These are phyloP conservation scores for Heliothis subflexa DNA, from an alignment of 1,140 invertebrate species.

Conservation along the genomic window DNA sequence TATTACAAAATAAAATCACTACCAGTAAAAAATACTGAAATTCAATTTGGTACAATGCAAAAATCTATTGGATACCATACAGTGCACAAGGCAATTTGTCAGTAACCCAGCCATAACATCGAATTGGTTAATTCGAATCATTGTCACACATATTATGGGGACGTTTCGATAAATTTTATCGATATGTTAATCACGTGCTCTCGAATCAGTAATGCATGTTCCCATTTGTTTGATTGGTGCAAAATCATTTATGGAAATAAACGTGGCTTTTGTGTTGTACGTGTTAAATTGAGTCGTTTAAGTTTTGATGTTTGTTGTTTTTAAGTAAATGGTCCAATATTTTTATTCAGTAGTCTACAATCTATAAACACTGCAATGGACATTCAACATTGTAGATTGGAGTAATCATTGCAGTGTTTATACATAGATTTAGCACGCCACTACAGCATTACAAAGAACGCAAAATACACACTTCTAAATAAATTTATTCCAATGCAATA, in stretches of 20 bases:
- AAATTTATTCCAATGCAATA: no score
- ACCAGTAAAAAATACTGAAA: conserved; percentile 29
- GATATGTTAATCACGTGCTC: conserved; percentile 49
- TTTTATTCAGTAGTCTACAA: not conserved
- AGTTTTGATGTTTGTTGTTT: conserved; percentile 20
- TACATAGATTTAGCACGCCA: no score
- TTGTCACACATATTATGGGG: conserved; percentile 36
- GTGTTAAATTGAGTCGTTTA: conserved; percentile 37
- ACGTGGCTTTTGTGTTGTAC: conserved; percentile 33
- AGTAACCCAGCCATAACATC: conserved; percentile 14
- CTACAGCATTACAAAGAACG: no score
- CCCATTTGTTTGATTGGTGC: conserved; percentile 47
- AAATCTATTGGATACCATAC: conserved; percentile 24
- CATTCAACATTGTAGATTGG: no score
- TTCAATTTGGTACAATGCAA: conserved; percentile 33
- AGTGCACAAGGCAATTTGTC: conserved; percentile 29
- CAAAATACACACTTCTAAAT: no score
- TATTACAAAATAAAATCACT: conserved; percentile 29
- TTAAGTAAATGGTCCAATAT: not conserved
- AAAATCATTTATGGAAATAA: conserved; percentile 48
- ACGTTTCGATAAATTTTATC: conserved; percentile 46
- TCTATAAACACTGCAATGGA: no score
- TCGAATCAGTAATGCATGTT: conserved; percentile 47
- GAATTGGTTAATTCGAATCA: conserved; percentile 46
- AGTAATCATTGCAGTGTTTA: no score